Evolutionary conservation across 2,797 vertebrate genomes (phyloP).

Genomic region (Strix occidentalis): DNA sequence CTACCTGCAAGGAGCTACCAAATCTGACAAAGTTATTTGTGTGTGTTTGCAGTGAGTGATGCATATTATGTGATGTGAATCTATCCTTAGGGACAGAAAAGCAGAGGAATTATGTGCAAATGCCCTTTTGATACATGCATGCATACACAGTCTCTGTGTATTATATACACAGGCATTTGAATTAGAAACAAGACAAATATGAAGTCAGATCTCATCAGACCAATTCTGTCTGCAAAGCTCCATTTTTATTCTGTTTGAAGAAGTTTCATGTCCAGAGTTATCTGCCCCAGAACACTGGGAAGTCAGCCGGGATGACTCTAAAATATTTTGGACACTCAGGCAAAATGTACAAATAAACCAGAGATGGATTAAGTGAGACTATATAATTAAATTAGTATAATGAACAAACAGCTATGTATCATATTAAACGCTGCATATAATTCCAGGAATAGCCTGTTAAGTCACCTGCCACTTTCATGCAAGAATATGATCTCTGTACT

Average conservation of each 20-base stretch:
- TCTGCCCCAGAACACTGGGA: not conserved
- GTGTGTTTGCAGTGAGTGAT: not conserved
- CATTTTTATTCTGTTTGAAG: constrained; percentile 31
- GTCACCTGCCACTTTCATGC: constrained; percentile 40
- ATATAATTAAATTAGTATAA: constrained; percentile 75
- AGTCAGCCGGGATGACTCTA: constrained; percentile 10
- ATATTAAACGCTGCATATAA: constrained; percentile 59
- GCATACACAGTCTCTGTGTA: not conserved
- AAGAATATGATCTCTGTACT: not conserved
- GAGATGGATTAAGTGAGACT: constrained; percentile 77
- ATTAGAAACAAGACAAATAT: constrained; percentile 12
- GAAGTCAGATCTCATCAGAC: constrained; percentile 26
- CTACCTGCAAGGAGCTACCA: constrained; percentile 56
- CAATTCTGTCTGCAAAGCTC: not conserved
- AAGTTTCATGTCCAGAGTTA: not conserved
- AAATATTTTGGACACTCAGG: constrained; percentile 67
- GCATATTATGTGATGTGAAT: not conserved
- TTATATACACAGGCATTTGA: not conserved
- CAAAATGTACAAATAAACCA: constrained; percentile 65
- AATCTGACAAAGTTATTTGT: constrained; percentile 34
- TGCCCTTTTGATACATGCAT: not conserved
- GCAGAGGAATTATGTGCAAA: constrained; percentile 3
- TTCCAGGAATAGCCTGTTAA: constrained; percentile 51
- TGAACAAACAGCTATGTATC: constrained; percentile 72
- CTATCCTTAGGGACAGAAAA: not conserved